Evolutionary conservation across 2,797 vertebrate species (phyloP).

Genomic region (Perodicticus potto): DNA sequence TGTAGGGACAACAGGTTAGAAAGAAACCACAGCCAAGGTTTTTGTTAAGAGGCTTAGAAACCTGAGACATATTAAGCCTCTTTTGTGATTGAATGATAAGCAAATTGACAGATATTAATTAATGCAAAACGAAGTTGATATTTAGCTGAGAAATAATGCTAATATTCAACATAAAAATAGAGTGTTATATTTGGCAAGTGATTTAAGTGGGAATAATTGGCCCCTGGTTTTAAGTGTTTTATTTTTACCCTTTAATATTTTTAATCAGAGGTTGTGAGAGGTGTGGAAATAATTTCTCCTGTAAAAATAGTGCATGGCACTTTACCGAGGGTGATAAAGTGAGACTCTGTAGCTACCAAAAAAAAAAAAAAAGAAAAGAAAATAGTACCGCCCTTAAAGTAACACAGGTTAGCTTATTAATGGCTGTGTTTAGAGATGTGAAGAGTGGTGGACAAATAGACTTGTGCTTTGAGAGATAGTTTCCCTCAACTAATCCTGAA

Average conservation of each 20-base stretch:
- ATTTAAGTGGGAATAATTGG: conserved; percentile 67
- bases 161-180: conserved; percentile 56
- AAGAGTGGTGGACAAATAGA: background rate
- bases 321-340: no score
- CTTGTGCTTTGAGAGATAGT: conserved; percentile 47
- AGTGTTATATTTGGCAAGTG: conserved; percentile 10
- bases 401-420: conserved; percentile 40
- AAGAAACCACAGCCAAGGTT: background rate
- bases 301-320: background rate
- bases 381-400: conserved; percentile 37
- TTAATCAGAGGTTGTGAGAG: conserved; percentile 58
- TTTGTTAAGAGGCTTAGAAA: conserved; percentile 37
- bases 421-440: conserved; percentile 1
- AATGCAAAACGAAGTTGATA: conserved; percentile 70
- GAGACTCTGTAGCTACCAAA: no score
- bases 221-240: conserved; percentile 58
- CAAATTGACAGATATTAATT: conserved; percentile 64
- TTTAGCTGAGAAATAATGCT: conserved; percentile 54
- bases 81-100: conserved; percentile 54
- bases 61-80: conserved; percentile 39
- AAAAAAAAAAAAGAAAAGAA: background rate
- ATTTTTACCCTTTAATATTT: conserved; percentile 70
- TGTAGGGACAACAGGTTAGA: conserved; percentile 33
- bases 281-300: conserved; percentile 26
- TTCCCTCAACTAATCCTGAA: conserved; percentile 23